Conservation (phyloP, 2,797 vertebrate species). For the Anabacerthia variegaticeps region DNA sequence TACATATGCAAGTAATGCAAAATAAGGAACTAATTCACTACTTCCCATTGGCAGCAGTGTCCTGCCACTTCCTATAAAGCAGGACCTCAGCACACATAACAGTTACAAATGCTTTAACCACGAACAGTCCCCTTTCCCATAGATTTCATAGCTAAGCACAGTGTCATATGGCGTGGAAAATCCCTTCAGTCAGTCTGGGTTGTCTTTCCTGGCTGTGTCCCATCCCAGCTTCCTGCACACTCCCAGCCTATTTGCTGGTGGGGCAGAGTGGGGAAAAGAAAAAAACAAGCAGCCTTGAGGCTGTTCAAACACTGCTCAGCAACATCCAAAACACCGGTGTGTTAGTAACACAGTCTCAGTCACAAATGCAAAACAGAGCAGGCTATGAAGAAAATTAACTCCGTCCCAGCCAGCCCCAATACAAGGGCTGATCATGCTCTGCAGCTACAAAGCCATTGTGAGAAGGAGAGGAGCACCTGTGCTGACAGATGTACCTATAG, state of each 20-base stretch:
- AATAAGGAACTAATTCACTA: background rate
- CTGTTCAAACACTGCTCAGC: background rate
- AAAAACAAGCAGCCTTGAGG: fast-evolving
- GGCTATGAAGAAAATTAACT: background rate
- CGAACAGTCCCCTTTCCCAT: background rate
- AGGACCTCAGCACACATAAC: background rate
- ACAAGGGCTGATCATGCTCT: background rate
- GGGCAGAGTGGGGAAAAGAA: background rate
- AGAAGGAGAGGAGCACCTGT: background rate
- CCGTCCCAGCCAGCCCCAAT: background rate
- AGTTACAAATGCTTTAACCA: background rate
- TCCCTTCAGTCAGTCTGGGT: background rate
- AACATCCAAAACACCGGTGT: background rate
- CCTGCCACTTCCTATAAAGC: background rate
- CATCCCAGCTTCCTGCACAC: background rate
- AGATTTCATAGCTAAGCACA: background rate
- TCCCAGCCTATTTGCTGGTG: background rate
- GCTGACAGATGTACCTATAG: background rate
- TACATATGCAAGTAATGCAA: background rate
- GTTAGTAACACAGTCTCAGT: background rate
- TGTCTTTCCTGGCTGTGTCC: background rate
- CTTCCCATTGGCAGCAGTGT: background rate
- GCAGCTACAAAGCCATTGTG: background rate
- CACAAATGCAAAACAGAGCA: background rate
- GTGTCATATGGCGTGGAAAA: background rate